These are phyloP conservation scores for Champsocephalus esox DNA, from an alignment of 2,797 vertebrate species.

Conservation along the genomic window DNA sequence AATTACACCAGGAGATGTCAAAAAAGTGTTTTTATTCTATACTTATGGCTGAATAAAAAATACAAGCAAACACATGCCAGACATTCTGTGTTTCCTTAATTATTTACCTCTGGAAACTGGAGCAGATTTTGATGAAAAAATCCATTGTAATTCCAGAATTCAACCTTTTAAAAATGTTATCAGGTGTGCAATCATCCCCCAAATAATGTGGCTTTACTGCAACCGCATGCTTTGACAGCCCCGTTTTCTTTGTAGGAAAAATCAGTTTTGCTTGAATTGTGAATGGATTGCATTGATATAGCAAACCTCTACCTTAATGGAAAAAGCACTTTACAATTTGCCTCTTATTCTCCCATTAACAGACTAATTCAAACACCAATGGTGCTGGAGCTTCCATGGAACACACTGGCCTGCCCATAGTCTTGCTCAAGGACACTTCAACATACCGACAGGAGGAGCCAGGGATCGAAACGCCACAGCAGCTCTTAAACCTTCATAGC, in stretches of 20 bases:
- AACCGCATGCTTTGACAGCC: not conserved
- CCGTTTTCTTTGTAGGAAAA: not conserved
- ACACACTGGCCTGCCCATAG: too few relatives aligned
- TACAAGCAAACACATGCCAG: not conserved
- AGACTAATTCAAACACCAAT: too few relatives aligned
- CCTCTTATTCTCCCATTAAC: too few relatives aligned
- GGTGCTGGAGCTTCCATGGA: too few relatives aligned
- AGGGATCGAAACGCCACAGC: too few relatives aligned
- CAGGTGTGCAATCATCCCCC: conserved; percentile 4
- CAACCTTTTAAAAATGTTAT: not conserved
- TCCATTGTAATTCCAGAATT: not conserved
- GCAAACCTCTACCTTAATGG: too few relatives aligned
- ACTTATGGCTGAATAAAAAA: not conserved
- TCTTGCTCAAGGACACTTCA: too few relatives aligned
- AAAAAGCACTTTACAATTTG: too few relatives aligned
- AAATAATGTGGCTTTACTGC: not conserved
- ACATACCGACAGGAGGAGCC: too few relatives aligned
- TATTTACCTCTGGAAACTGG: not conserved
- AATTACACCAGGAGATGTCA: not conserved
- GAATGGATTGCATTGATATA: too few relatives aligned
- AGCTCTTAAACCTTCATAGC: conserved; percentile 9
- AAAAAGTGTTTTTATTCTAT: not conserved
- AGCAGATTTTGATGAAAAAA: not conserved
- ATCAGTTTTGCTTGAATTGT: not conserved
- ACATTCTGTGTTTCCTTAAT: not conserved